Evolutionary conservation across 2,113 vertebrate species (phyloP).

Genomic region (Ammospiza caudacuta): DNA sequence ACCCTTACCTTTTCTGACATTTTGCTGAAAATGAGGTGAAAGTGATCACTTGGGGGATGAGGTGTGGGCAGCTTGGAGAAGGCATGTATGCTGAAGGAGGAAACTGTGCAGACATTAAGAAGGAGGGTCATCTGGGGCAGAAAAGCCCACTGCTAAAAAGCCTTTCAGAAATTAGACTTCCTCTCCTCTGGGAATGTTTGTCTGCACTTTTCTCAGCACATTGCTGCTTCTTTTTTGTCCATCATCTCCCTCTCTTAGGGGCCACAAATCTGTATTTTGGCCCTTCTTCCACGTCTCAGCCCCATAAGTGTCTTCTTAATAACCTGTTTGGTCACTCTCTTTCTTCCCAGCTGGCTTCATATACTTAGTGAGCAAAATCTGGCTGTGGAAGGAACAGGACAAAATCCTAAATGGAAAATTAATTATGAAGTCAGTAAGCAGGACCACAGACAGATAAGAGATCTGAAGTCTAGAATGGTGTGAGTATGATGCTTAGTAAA

Average conservation of each 20-base stretch:
- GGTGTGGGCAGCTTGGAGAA: background rate
- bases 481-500: background rate
- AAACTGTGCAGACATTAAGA: background rate
- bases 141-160: background rate
- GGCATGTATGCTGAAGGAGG: background rate
- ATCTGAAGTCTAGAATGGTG: background rate
- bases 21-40: background rate
- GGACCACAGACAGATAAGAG: background rate
- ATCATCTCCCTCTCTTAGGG: background rate
- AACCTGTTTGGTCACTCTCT: background rate
- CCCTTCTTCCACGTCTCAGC: background rate
- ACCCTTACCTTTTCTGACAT: background rate
- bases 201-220: background rate
- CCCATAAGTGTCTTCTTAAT: background rate
- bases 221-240: background rate
- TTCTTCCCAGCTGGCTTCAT: background rate
- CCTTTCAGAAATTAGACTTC: background rate
- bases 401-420: background rate
- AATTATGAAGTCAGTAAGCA: background rate
- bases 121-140: background rate
- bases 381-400: background rate
- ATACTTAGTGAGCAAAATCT: background rate
- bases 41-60: background rate
- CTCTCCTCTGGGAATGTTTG: background rate
- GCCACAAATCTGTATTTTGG: background rate